Evolutionary conservation across 2,113 vertebrate species (phyloP), one percentile per base, ranked within the genome.

Genomic region (Istiophorus platypterus): DNA sequence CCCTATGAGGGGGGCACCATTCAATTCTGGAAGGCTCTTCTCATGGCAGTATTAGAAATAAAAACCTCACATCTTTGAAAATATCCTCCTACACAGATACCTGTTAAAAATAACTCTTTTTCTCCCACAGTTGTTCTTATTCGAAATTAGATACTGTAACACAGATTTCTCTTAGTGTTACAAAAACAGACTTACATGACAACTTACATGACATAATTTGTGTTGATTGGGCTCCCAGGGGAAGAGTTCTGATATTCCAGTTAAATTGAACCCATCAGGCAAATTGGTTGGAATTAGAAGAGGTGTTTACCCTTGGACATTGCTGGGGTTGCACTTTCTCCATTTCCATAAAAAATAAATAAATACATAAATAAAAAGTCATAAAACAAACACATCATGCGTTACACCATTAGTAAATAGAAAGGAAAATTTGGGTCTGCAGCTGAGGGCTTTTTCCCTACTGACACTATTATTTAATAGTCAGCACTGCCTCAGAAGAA

Each of bases 401-500:
- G 80, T 82, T 61, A 81, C 7, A 31, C 57, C 72, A 89, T 85
- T 74, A 72, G 71, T 39, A 52, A 77, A 81, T 58, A 74, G 47
- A 72, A 72, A 24, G 70, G 24, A 11, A 5, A 26, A 15, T 66
- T 22, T 31, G 51, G 11, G 10, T 54, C 26, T 31, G 6, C 10
- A 47, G 39, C 2, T 10, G n/a, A 27, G 58, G 20, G 15, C 7
- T 29, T n/a, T 57, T n/a, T 37, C 26, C 5, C 15, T 71, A 18
- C 58, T 31, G n/a, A 62, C 17, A 29, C 34, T 20, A 54, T 41
- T 29, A 31, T 37, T 31, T 61, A 15, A 31, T 34, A 42, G 26
- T 34, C 24, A 52, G 15, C 22, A 12, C 26, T 11, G 34, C 65
- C 27, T 26, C 29, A 34, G 42, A 7, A 47, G 37, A 52, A 9